phyloP scores from a whole-genome alignment of 2,113 vertebrate species.

The Ictalurus furcatus region DNA sequence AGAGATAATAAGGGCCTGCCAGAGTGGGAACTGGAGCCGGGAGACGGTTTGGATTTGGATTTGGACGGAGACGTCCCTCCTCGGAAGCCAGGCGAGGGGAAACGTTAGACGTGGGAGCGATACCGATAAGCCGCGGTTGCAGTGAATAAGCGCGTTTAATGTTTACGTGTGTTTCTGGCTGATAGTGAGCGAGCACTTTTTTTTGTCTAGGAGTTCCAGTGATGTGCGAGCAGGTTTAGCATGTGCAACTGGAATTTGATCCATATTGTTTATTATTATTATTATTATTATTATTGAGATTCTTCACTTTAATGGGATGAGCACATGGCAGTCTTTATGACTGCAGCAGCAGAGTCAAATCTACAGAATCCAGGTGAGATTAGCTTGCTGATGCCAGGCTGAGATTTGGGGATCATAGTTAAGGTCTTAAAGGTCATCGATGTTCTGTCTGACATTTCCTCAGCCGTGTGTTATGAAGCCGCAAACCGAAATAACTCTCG shows the following conservation, averaged over 20 bases:
- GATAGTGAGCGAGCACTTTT: slow-evolving; percentile 29
- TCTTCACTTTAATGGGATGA: background rate
- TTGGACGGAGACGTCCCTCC: slow-evolving; percentile 17
- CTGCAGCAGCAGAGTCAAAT: background rate
- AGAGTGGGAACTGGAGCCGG: slow-evolving; percentile 70
- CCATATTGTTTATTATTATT: background rate
- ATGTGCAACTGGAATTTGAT: background rate
- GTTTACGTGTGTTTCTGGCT: slow-evolving; percentile 34
- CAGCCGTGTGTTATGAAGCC: background rate
- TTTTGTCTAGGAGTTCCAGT: background rate
- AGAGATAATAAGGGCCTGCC: slow-evolving; percentile 66
- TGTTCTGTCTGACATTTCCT: slow-evolving; percentile 12
- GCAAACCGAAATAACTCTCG: slow-evolving; percentile 26
- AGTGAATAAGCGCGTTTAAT: slow-evolving; percentile 38
- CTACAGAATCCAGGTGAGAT: background rate
- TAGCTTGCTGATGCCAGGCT: background rate
- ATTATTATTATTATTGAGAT: too few species aligned
- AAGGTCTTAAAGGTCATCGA: background rate
- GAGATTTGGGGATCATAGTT: background rate
- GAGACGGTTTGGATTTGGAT: slow-evolving; percentile 61
- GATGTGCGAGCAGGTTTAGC: background rate
- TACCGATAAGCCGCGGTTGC: slow-evolving; percentile 35
- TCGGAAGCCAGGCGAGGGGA: slow-evolving; percentile 16
- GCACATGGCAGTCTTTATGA: background rate
- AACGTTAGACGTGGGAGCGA: slow-evolving; percentile 20